These are phyloP conservation scores for Hemicordylus capensis DNA, from an alignment of 2,113 vertebrate species.

Conservation along the genomic window DNA sequence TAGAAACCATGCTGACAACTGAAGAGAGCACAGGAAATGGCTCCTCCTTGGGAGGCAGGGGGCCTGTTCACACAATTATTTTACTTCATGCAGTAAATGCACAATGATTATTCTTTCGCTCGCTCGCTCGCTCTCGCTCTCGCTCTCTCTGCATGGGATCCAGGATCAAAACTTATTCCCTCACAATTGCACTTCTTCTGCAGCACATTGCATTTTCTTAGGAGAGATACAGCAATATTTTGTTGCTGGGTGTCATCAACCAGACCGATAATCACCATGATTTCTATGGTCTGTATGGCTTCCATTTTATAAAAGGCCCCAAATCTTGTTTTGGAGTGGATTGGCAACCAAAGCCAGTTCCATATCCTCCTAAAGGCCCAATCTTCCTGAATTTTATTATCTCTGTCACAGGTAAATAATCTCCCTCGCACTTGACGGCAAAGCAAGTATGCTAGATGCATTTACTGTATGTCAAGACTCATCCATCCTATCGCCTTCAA, in stretches of 20 bases:
- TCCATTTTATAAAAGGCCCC: neutral
- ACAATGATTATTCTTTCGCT: too few species aligned
- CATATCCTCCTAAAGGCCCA: too few species aligned
- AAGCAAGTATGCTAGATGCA: too few species aligned
- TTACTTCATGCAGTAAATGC: neutral
- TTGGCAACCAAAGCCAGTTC: neutral
- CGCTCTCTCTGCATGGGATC: neutral
- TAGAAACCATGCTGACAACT: neutral
- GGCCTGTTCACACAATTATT: neutral
- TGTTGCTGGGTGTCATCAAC: neutral
- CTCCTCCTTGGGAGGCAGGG: neutral
- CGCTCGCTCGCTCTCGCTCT: neutral
- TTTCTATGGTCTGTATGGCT: neutral
- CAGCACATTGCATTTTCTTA: neutral
- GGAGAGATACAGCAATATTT: neutral
- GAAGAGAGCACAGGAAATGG: neutral
- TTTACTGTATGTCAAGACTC: too few species aligned
- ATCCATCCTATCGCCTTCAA: too few species aligned
- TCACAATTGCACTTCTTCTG: neutral
- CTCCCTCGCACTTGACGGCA: too few species aligned
- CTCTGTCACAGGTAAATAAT: too few species aligned
- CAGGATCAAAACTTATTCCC: neutral
- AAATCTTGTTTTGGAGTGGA: neutral
- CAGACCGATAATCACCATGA: neutral
- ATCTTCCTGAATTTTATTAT: too few species aligned